Evolutionary conservation across 2,113 vertebrate genomes (phyloP).

Genomic region (Crotalus viridis): DNA sequence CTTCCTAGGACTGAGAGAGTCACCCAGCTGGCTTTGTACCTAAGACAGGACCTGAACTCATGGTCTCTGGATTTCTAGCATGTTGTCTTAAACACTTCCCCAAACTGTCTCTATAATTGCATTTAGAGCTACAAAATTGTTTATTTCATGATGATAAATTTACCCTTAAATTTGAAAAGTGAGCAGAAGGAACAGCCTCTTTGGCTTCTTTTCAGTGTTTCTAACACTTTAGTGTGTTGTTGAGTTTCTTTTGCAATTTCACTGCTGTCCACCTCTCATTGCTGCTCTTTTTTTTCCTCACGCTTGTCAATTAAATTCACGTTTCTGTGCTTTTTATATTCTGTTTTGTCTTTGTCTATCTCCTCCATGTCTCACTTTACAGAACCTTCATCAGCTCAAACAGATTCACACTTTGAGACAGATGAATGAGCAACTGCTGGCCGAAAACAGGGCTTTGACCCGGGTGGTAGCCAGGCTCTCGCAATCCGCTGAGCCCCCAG

Average conservation of each 20-base stretch:
- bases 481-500: slow-evolving; percentile 79
- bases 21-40: neutral
- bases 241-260: neutral
- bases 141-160: neutral
- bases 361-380: slow-evolving; percentile 73
- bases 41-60: neutral
- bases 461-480: slow-evolving; percentile 86
- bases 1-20: neutral
- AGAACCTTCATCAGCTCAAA: slow-evolving; percentile 89
- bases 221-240: neutral
- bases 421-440: slow-evolving; percentile 87
- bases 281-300: slow-evolving; percentile 38
- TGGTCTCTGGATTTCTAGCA: neutral
- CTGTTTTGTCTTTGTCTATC: slow-evolving; percentile 65
- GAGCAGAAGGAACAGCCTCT: neutral
- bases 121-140: neutral
- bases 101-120: neutral
- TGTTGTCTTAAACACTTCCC: neutral
- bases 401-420: slow-evolving; percentile 87
- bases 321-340: slow-evolving; percentile 61
- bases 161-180: neutral
- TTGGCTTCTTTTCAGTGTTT: neutral
- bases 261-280: slow-evolving; percentile 26
- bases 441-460: slow-evolving; percentile 93
- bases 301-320: slow-evolving; percentile 57